Evolutionary conservation across 2,888 invertebrate species (phyloP), one percentile per base, ranked within the genome.

Genomic region (Oxytorus armatus): DNA sequence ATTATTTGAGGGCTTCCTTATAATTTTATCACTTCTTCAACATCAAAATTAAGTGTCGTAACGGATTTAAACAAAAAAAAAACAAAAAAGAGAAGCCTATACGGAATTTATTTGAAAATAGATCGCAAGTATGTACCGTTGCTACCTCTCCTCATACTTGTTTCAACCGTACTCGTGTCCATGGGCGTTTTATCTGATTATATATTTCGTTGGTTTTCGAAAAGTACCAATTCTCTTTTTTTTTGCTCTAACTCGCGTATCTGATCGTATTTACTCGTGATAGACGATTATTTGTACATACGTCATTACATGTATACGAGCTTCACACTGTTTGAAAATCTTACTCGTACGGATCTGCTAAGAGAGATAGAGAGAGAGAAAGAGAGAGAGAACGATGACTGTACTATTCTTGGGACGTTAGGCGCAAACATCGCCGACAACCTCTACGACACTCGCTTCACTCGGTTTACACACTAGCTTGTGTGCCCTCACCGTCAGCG

Each of bases 381-480:
- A 75, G 33, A 61, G 29, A 57, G 70, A 78, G 72, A 77, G 23
- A 68, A 8, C 25, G 75, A 77, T 69, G 80, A 66, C 39, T 33
- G 29, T 39, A 81, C 76, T 81, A 84, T 86, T 86, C 82, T 79
- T 80, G 82, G 80, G 81, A 79, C 66, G 68, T 70, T 39, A 29
- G 59, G 61, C 36, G 74, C n/a, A 49, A 75, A 66, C 55, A 69
- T 59, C 55, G 44, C 63, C 57, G 39, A 73, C 57, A 63, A 44
- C 42, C 55, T 75, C 76, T 77, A 82, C 83, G 81, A 84, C 76
- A 82, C 66, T 79, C 79, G 81, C 81, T 88, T 88, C 87, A 86
- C 85, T 85, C 83, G 68, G 81, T 74, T 75, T 69, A 74, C 55
- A 76, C 79, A 69, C 72, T 53, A 44, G 74, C 83, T 82, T 57